Percentiles rank a stretch among this genome's conserved stretches.
Evolutionary conservation across 2,888 invertebrate genomes (phyloP).

Genomic region (Conistra vaccinii): DNA sequence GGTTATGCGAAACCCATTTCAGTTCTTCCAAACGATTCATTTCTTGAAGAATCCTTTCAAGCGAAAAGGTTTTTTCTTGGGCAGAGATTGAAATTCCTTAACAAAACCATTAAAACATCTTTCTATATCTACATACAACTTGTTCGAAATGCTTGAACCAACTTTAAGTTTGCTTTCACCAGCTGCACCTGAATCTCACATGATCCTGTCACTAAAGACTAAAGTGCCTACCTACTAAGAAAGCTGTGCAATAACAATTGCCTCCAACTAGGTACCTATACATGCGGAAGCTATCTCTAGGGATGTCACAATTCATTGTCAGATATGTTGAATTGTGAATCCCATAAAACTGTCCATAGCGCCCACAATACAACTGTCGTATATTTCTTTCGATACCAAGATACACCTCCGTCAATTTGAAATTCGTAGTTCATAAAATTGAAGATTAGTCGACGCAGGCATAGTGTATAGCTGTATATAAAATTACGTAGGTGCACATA

Average conservation of each 20-base stretch:
- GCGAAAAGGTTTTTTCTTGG: background rate
- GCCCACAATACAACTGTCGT: conserved; percentile 58
- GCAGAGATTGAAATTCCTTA: background rate
- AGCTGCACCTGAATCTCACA: background rate
- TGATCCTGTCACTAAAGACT: background rate
- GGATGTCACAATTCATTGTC: conserved; percentile 57
- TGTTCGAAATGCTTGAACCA: background rate
- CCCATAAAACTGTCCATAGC: conserved; percentile 61
- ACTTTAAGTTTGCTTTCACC: background rate
- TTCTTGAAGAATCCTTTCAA: background rate
- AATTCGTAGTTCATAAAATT: conserved; percentile 62
- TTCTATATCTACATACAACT: background rate
- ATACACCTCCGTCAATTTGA: conserved; percentile 56
- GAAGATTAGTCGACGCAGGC: conserved; percentile 54
- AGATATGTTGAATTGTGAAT: conserved; percentile 55
- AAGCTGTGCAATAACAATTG: conserved; percentile 41
- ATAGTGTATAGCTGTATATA: background rate
- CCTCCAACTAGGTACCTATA: conserved; percentile 43
- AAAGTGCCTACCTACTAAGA: conserved; percentile 7
- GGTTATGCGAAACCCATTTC: background rate
- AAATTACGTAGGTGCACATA: conserved; percentile 13
- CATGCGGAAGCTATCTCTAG: conserved; percentile 61
- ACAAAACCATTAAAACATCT: background rate
- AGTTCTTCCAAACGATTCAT: background rate
- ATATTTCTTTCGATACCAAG: conserved; percentile 59